Conservation (phyloP, 2,888 invertebrate genomes). For the Marasmarcha lunaedactyla region DNA sequence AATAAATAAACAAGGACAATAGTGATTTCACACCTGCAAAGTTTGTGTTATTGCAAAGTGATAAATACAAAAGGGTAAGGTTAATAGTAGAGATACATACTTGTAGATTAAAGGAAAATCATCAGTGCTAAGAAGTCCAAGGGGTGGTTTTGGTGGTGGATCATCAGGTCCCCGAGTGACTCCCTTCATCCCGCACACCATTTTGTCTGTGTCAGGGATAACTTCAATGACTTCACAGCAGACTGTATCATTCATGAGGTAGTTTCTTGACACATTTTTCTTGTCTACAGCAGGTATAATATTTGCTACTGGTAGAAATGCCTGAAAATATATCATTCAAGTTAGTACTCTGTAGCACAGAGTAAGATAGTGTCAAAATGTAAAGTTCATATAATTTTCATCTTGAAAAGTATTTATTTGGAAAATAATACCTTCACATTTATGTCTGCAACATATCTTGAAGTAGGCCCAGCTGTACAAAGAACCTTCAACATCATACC, state of each 20-base stretch:
- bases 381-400: too few relatives aligned
- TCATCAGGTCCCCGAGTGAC: conserved; percentile 77
- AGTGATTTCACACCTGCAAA: conserved; percentile 34
- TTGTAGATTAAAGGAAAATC: conserved; percentile 87
- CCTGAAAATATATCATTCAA: conserved; percentile 43
- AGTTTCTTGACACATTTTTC: conserved; percentile 81
- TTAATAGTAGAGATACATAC: conserved; percentile 66
- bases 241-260: conserved; percentile 85
- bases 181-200: conserved; percentile 89
- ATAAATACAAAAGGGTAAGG: conserved; percentile 24
- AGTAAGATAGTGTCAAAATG: background rate
- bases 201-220: conserved; percentile 87
- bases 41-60: conserved; percentile 37
- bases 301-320: conserved; percentile 76
- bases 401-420: too few relatives aligned
- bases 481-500: conserved; percentile 85
- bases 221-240: conserved; percentile 91
- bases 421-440: conserved; percentile 92
- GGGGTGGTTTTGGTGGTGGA: conserved; percentile 77
- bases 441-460: conserved; percentile 86
- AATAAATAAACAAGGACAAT: conserved; percentile 23
- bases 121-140: conserved; percentile 85
- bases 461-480: conserved; percentile 83
- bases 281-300: conserved; percentile 85
- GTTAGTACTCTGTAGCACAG: too few relatives aligned